Base-by-base conservation (phyloP, 23 tunicate species). In the Diplosoma virens region DNA sequence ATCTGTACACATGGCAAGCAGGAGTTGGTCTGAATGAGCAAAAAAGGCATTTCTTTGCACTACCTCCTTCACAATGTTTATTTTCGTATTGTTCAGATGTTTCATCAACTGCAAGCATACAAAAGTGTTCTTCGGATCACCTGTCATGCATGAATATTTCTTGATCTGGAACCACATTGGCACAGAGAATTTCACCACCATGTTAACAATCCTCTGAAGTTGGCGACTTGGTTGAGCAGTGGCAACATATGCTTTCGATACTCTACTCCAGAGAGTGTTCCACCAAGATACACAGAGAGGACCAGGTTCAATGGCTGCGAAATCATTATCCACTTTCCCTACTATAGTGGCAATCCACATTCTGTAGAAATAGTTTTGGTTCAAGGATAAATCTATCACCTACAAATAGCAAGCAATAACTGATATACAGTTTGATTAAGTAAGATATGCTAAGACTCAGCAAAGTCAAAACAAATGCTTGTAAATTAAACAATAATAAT, bases 281-380 rank as follows among this genome's bases (percentile, higher is more conserved):
- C 9, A 28, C 35, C 70, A 26, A 30, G 70, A 63, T 28, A 30
- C 70, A 63, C 70, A 63, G 20, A n/a, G 70, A 63, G 70, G 70
- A 30, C 70, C 35, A 63, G 70, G 70, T 63, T 63, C 70, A 63
- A 63, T 63, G 70, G 70, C 70, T 63, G 70, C 70, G 35, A 63
- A 11, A 63, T 30, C 35, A 63, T 63, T 35, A 63, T 63, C 20
- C 14, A 63, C 36, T 26, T 63, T 63, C 70, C 36, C 35, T 30
- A 63, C 33, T 25, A 63, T 63, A 6, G 35, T 63, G 6, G 70
- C 35, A 63, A 63, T 63, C 70, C 70, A 28, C 70, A 63, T 63
- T 28, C 70, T 63, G 70, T 20, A 55, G 35, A 63, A 7, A 63
- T 25, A 63, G 27, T 63, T 63, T 63, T 63, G 35, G 36, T 63